Base-by-base conservation (phyloP, 2,797 vertebrate species). In the Alauda arvensis region DNA sequence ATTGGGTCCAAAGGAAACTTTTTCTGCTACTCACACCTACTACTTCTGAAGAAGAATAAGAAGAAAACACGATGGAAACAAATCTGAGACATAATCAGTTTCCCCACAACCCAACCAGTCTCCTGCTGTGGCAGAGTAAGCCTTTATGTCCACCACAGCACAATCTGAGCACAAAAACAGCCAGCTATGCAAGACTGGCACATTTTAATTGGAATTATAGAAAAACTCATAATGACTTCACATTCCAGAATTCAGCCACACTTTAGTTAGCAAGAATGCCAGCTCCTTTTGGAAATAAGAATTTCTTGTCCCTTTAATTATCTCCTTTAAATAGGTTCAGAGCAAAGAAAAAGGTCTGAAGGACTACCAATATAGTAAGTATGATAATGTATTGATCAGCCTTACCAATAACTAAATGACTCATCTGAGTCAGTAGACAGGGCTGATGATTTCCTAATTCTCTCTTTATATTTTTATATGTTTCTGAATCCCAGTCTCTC, bases 81-180 rank as follows among this genome's bases (percentile, higher is more conserved):
- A 71, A 62, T 66, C 49, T 43, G 42, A 71, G 59, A 45, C 33
- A 8, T 3, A 2, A 74, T 39, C 34, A 62, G 39, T 21, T 55
- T 79, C 25, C 25, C 61, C 40, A 40, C 23, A 59, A 20, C 5
- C 26, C 42, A 48, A 12, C 9, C 53, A 52, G 26, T 2, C 15
- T 71, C 66, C 48, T 60, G 49, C 72, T 37, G 40, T 1, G 20
- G 62, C 46, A 84, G 42, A 66, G 45, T 23, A 55, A 48, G 25
- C 34, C 18, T 13, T 59, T 15, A 4, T 3, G 8, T n/a, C 69
- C 34, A 43, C 13, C 18, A 26, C 0, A 0, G 28, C 34, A 33
- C 1, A 0, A 43, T 8, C 18, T 19, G 57, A 87, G 70, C 70
- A 69, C 23, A 72, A 56, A 57, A 68, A 6, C 34, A 20, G 7